Conservation (phyloP, 2,113 vertebrate species). For the Orcinus orca region DNA sequence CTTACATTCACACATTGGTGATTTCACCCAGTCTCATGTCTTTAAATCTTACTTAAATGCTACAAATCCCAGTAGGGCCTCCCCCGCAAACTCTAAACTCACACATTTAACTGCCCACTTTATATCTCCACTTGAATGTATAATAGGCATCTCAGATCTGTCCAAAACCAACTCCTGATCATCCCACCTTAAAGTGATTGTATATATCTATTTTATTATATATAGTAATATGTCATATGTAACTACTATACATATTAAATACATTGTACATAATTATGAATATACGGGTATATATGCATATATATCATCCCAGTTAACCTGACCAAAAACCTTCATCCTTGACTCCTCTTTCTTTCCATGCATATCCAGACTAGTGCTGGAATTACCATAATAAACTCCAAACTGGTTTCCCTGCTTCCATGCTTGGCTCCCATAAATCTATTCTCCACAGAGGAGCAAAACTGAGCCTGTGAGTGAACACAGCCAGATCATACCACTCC, state of each 20-base stretch:
- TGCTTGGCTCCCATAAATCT: background rate
- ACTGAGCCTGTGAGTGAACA: background rate
- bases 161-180: background rate
- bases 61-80: background rate
- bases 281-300: background rate
- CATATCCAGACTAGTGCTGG: background rate
- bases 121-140: background rate
- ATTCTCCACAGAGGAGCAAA: background rate
- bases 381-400: background rate
- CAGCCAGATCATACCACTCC: background rate
- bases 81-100: background rate
- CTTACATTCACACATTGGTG: background rate
- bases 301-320: background rate
- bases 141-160: background rate
- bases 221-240: background rate
- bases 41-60: background rate
- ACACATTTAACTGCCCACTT: background rate
- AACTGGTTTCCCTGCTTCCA: background rate
- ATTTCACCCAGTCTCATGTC: background rate
- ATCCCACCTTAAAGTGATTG: background rate
- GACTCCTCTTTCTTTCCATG: background rate
- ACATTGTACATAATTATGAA: background rate
- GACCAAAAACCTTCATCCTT: background rate
- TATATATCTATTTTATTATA: background rate
- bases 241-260: background rate